Evolutionary conservation across 2,113 vertebrate species (phyloP).

Genomic region (Clarias magur): DNA sequence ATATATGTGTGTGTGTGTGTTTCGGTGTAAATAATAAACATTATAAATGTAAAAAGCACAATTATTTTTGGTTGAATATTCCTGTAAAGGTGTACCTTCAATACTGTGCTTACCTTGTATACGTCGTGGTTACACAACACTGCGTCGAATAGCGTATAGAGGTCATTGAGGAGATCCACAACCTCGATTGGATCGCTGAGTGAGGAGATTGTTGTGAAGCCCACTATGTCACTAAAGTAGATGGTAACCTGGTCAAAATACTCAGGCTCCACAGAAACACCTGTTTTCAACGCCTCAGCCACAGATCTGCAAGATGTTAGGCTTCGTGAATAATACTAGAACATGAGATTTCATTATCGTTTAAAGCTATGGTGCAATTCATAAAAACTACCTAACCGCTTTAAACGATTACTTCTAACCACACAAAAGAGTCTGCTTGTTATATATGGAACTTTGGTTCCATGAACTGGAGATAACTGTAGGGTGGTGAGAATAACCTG

Average conservation of each 20-base stretch:
- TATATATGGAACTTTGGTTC: neutral
- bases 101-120: slow-evolving; percentile 80
- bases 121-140: slow-evolving; percentile 89
- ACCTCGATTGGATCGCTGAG: slow-evolving; percentile 92
- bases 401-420: neutral
- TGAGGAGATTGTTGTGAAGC: slow-evolving; percentile 91
- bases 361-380: neutral
- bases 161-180: slow-evolving; percentile 91
- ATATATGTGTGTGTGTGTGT: no score
- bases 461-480: no score
- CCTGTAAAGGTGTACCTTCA: neutral
- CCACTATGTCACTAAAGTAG: slow-evolving; percentile 93
- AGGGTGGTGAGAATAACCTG: neutral
- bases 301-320: slow-evolving; percentile 78
- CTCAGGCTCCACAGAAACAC: slow-evolving; percentile 84
- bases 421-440: neutral
- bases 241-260: slow-evolving; percentile 93
- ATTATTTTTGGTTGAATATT: neutral
- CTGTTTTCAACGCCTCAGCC: slow-evolving; percentile 89
- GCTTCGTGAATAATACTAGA: neutral
- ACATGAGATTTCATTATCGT: neutral
- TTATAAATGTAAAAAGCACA: neutral
- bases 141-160: slow-evolving; percentile 87
- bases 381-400: neutral
- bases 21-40: no score